Conservation (phyloP, 2,113 vertebrate genomes). For the Hucho hucho region DNA sequence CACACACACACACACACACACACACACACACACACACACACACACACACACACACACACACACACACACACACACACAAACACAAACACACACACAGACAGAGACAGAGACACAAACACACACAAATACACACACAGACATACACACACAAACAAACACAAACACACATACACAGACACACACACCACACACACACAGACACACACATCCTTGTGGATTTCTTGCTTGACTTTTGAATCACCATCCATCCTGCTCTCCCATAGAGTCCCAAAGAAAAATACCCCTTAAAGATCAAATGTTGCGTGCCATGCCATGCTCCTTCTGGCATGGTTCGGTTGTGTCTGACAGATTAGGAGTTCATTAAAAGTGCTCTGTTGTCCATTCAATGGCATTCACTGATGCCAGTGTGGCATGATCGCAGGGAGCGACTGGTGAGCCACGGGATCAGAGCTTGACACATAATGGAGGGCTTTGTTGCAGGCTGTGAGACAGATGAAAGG, state of each 20-base stretch:
- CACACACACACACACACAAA: too few relatives aligned
- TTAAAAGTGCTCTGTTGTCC: slow-evolving; percentile 64
- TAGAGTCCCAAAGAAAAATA: slow-evolving; percentile 14
- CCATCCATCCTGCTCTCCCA: too few relatives aligned
- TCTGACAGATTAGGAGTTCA: slow-evolving; percentile 66
- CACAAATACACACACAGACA: too few relatives aligned
- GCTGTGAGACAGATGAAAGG: slow-evolving; percentile 32
- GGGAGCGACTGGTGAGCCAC: slow-evolving; percentile 31
- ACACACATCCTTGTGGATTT: too few relatives aligned
- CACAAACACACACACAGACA: too few relatives aligned
- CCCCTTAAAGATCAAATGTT: slow-evolving; percentile 28
- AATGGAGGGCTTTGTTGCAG: slow-evolving; percentile 62
- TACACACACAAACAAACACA: too few relatives aligned
- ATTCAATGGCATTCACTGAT: slow-evolving; percentile 63
- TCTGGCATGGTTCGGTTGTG: slow-evolving; percentile 36
- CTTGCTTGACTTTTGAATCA: neutral
- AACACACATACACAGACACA: too few relatives aligned
- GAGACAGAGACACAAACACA: too few relatives aligned
- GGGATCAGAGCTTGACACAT: slow-evolving; percentile 33
- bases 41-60: too few relatives aligned
- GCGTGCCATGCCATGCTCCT: slow-evolving; percentile 56
- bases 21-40: too few relatives aligned
- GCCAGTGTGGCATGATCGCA: slow-evolving; percentile 22
- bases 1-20: too few relatives aligned
- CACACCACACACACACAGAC: too few relatives aligned